Conservation (phyloP, 2,888 invertebrate genomes). For the Drepanosiphum platanoidis region DNA sequence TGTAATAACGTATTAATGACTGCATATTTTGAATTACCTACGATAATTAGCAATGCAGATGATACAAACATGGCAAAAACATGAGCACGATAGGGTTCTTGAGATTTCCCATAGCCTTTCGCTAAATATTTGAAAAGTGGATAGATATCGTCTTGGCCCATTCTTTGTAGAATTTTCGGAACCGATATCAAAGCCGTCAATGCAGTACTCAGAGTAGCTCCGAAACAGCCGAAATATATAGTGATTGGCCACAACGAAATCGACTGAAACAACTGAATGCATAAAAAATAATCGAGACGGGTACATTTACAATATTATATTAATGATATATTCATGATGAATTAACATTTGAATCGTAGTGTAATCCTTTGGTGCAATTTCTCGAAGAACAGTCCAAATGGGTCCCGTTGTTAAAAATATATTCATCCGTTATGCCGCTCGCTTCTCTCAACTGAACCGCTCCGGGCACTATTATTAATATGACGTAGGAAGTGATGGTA, state of each 20-base stretch:
- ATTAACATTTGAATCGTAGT: conserved; percentile 85
- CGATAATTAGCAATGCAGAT: conserved; percentile 72
- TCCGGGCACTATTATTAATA: conserved; percentile 85
- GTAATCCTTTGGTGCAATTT: conserved; percentile 82
- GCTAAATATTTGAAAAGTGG: conserved; percentile 93
- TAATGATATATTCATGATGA: not conserved
- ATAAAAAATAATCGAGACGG: not conserved
- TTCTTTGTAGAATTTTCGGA: conserved; percentile 86
- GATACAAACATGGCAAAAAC: conserved; percentile 90
- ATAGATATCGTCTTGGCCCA: conserved; percentile 94
- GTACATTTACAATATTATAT: conserved; percentile 71
- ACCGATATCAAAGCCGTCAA: conserved; percentile 94
- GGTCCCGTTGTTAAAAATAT: conserved; percentile 69
- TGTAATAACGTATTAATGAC: too few relatives aligned
- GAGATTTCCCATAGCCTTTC: conserved; percentile 85
- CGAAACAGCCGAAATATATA: conserved; percentile 96
- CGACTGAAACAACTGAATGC: conserved; percentile 80
- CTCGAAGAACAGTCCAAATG: conserved; percentile 69
- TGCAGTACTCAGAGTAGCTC: conserved; percentile 95
- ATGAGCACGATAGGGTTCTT: conserved; percentile 91
- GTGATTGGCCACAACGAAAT: conserved; percentile 86
- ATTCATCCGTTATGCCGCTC: conserved; percentile 75
- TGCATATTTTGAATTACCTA: not conserved
- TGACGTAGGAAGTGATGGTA: conserved; percentile 86
- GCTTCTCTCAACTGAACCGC: conserved; percentile 83